Conservation (phyloP, 1,140 invertebrate genomes). For the Zaprionus ornatus region DNA sequence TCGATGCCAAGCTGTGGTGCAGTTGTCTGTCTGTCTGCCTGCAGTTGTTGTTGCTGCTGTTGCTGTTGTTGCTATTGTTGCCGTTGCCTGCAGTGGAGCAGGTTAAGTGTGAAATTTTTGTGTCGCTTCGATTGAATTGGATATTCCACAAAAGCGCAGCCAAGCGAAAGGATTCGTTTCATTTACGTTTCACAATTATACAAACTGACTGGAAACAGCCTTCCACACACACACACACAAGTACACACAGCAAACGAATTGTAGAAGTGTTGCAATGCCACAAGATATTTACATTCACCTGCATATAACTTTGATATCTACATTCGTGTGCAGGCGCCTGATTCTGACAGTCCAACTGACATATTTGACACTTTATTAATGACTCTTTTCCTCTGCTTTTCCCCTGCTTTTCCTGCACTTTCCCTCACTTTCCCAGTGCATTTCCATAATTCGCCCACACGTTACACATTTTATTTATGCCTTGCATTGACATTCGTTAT, state of each 20-base stretch:
- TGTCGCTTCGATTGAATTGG: slow-evolving; percentile 47
- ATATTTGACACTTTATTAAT: slow-evolving; percentile 54
- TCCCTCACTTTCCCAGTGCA: neutral
- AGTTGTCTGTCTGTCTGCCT: slow-evolving; percentile 5
- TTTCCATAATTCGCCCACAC: neutral
- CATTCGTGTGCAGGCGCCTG: neutral
- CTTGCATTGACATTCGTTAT: neutral
- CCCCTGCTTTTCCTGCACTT: neutral
- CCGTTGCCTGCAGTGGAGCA: slow-evolving; percentile 53
- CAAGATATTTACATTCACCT: neutral
- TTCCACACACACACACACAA: neutral
- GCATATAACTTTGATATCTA: neutral
- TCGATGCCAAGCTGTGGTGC: slow-evolving; percentile 51
- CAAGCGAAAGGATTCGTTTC: slow-evolving; percentile 55
- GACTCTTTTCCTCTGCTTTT: slow-evolving; percentile 3
- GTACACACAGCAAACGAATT: neutral
- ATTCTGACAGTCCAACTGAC: slow-evolving; percentile 39
- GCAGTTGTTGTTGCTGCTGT: slow-evolving; percentile 1
- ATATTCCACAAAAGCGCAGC: slow-evolving; percentile 29
- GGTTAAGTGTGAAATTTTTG: slow-evolving; percentile 71
- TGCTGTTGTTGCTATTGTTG: neutral
- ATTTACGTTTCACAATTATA: slow-evolving; percentile 67
- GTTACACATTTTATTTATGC: neutral
- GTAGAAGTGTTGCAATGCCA: neutral
- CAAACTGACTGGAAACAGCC: slow-evolving; percentile 39